phyloP scores from a whole-genome alignment of 1,140 invertebrate genomes.

The Leptonema lineaticorne region DNA sequence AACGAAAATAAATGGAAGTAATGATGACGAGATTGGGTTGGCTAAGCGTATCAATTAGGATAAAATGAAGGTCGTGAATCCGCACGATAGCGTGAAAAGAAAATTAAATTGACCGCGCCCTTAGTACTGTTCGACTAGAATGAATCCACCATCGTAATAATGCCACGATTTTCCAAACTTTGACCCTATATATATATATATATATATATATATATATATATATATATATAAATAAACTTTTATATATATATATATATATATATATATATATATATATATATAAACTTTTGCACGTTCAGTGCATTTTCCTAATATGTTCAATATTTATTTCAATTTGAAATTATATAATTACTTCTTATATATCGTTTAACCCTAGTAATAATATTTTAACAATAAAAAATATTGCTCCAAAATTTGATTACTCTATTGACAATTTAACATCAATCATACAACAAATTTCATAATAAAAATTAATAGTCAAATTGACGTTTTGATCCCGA shows the following conservation, averaged over 20 bases:
- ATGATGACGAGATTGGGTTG: constrained; percentile 17
- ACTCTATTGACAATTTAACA: too few species aligned
- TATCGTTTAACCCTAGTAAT: too few species aligned
- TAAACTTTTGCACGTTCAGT: too few species aligned
- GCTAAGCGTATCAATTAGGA: constrained; percentile 25
- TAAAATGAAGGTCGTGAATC: constrained; percentile 27
- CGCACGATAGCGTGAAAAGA: constrained; percentile 15
- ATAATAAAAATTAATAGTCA: too few species aligned
- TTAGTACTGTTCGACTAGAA: background rate
- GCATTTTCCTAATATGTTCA: too few species aligned
- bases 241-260: background rate
- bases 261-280: background rate
- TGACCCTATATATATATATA: background rate
- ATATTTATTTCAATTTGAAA: too few species aligned
- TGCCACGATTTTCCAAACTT: background rate
- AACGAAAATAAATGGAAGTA: constrained; percentile 17
- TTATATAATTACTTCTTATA: too few species aligned
- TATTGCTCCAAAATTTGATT: too few species aligned
- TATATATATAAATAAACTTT: too few species aligned
- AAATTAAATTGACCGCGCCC: constrained; percentile 27
- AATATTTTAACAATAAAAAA: too few species aligned
- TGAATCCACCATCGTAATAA: background rate
- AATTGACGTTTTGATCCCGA: too few species aligned
- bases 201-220: background rate
- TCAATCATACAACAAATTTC: too few species aligned